Evolutionary conservation across 2,888 invertebrate genomes (phyloP).

Genomic region (Unio delphinus): DNA sequence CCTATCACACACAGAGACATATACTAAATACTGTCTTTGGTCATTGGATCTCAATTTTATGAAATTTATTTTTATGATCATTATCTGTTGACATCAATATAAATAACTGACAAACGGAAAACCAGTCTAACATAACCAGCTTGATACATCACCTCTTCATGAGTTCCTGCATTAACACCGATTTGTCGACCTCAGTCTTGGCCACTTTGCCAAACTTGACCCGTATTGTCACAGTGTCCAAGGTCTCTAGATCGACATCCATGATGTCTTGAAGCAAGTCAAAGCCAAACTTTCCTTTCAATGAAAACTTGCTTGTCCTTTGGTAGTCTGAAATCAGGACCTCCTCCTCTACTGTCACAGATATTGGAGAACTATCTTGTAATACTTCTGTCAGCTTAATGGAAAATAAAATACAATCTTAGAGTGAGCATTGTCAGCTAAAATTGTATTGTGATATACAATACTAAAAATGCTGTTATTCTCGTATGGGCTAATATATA

Average conservation of each 20-base stretch:
- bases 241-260: slow-evolving; percentile 38
- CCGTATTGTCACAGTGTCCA: slow-evolving; percentile 30
- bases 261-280: slow-evolving; percentile 39
- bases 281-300: slow-evolving; percentile 51
- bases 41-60: too few relatives aligned
- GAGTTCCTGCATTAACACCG: slow-evolving; percentile 17
- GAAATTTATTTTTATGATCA: too few relatives aligned
- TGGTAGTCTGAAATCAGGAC: slow-evolving; percentile 24
- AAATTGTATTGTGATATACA: too few relatives aligned
- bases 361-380: slow-evolving; percentile 10
- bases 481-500: too few relatives aligned
- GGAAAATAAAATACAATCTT: neutral
- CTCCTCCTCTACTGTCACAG: neutral
- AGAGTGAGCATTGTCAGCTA: too few relatives aligned
- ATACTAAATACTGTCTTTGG: too few relatives aligned
- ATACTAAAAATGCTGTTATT: too few relatives aligned
- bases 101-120: too few relatives aligned
- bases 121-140: too few relatives aligned
- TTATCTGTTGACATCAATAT: too few relatives aligned
- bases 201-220: slow-evolving; percentile 36
- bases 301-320: slow-evolving; percentile 33
- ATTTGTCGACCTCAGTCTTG: slow-evolving; percentile 26
- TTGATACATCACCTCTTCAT: slow-evolving; percentile 18
- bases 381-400: slow-evolving; percentile 27
- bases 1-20: too few relatives aligned